Evolutionary conservation across 2,797 vertebrate species (phyloP), one percentile per base, ranked within the genome.

Genomic region (Anabacerthia variegaticeps): DNA sequence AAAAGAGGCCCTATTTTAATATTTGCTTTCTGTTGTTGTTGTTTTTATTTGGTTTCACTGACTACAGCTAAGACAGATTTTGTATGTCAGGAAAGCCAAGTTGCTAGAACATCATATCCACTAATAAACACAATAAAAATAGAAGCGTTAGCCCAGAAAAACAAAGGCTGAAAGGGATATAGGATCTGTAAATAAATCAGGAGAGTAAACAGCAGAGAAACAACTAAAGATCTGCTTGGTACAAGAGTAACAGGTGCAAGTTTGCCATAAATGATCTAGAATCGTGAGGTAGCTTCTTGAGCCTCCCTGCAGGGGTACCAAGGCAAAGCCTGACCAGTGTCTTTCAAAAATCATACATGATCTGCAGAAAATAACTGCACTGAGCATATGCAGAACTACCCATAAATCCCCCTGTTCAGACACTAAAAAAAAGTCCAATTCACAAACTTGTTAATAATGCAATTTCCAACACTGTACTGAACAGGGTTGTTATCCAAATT

Each of bases 101-200:
- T 37, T 85, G 69, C 39, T 71, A 79, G 52, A 78, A n/a, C 88
- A 86, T 79, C 39, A 59, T 22, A 86, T 59, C 61, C 7, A 14
- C 79, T 89, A 92, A 93, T 65, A 96, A 88, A 91, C 73, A 74
- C 76, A 93, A 81, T 36, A 96, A 95, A 96, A 95, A 97, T 93
- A 97, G 96, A 94, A 90, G 41, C 15, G 0, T 59, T 91, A 94
- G 84, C 94, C 95, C 80, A 97, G 93, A 96, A 96, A 96, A 97
- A 96, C 84, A 93, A 95, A 95, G 39, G 71, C 89, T 89, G 86
- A 89, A 74, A 93, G 37, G 34, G 37, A 95, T 89, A 77, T 4
- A 85, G 11, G 52, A 71, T 80, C 68, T 83, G 74, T 93, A 89
- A 95, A 95, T 92, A 96, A 87, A 95, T 82, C 81, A 94, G 44